Evolutionary conservation across 2,797 vertebrate species (phyloP), one percentile per base, ranked within the genome.

Genomic region (Syngnathus rostellatus): DNA sequence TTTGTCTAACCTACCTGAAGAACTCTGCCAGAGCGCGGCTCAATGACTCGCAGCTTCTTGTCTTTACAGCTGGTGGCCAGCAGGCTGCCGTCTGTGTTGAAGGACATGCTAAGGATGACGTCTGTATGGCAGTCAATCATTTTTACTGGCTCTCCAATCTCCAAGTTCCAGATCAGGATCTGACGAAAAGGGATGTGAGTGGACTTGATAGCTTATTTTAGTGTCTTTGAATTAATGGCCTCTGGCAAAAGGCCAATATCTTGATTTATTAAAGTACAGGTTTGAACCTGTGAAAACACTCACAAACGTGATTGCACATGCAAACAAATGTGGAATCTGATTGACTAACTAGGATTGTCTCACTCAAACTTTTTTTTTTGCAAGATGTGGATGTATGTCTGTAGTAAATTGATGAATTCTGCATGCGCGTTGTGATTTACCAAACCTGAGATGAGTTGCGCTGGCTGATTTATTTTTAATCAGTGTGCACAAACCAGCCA

Each of bases 151-250:
- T 99, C 97, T 0, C 94, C 97, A 0, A 93, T 87, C 14, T 98
- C 96, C 89, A 99, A 90, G 90, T 99, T 98, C 97, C 97, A 99
- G 87, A 99, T 98, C 75, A 99, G 91, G 65, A 99, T 91, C 97
- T 99, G 85, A 38, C 0, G 0, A 19, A 45, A 57, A 62, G 41
- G 43, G 50, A 58, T 63, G 67, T 57, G 46, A 40, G 39, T 60
- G 55, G 46, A 74, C 60, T 23, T 57, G 64, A 45, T 16, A 43
- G 38, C 11, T 65, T 25, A 25, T 37, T 63, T 19, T 38, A 21
- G 4, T 63, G 25, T 48, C 16, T 46, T 25, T 53, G 19, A 65
- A 55, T 43, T 6, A 5, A 9, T 12, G 4, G 25, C 17, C 6
- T 51, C 16, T 10, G 8, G 62, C 25, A 64, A 38, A 63, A 37